phyloP scores from a whole-genome alignment of 2,888 invertebrate species.

The Heliconius charithonia region DNA sequence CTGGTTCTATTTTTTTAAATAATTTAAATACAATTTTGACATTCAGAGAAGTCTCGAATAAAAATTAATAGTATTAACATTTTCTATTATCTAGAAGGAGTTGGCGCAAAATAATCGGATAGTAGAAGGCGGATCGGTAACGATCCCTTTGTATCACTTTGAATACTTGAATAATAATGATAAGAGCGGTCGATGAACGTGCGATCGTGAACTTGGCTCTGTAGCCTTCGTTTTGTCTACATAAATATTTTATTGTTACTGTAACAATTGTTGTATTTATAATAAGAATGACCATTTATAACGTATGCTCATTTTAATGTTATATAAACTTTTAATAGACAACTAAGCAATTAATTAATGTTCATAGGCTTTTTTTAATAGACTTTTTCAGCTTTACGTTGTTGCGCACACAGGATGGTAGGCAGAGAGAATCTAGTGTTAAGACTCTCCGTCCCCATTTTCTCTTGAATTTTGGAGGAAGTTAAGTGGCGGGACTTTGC shows the following conservation, averaged over 20 bases:
- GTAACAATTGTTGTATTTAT: constrained; percentile 37
- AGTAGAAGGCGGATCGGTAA: constrained; percentile 43
- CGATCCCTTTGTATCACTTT: constrained; percentile 60
- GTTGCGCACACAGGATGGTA: too few species aligned
- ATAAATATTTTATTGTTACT: constrained; percentile 61
- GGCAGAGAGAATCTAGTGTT: too few species aligned
- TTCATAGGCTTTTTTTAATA: too few species aligned
- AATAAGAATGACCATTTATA: background rate
- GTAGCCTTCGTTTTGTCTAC: constrained; percentile 67
- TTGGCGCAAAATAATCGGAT: constrained; percentile 40
- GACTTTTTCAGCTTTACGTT: background rate
- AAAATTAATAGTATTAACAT: background rate
- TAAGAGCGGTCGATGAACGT: constrained; percentile 75
- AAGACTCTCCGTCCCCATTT: background rate
- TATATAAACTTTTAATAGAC: background rate
- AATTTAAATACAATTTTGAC: background rate
- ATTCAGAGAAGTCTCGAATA: too few species aligned
- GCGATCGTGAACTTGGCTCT: constrained; percentile 73
- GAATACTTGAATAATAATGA: constrained; percentile 64
- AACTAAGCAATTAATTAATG: background rate
- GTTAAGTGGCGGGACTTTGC: too few species aligned
- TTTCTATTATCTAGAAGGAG: constrained; percentile 32
- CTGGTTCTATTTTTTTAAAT: too few species aligned
- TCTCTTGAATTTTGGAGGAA: too few species aligned
- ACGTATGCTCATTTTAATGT: background rate